Conservation (phyloP, 2,888 invertebrate genomes). For the Rambutsinella grinnellia region DNA sequence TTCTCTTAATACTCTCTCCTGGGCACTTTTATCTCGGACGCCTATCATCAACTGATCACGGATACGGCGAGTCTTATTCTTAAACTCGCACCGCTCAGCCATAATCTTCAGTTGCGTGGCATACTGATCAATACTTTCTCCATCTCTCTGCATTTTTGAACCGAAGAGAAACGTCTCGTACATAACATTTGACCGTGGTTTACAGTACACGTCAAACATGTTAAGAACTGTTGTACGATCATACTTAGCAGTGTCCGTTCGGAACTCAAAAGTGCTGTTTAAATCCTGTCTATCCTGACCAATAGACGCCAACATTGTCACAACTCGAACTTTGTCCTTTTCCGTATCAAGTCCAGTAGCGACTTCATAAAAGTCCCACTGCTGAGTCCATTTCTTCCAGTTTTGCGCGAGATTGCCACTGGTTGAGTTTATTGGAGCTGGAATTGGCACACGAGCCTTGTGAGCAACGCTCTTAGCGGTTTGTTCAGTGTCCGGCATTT, state of each 20-base stretch:
- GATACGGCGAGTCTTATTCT: constrained; percentile 14
- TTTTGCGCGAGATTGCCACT: constrained; percentile 31
- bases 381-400: constrained; percentile 28
- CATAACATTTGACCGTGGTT: constrained; percentile 14
- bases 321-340: constrained; percentile 2
- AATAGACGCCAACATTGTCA: constrained; percentile 14
- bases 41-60: constrained; percentile 34
- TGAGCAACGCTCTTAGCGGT: not conserved
- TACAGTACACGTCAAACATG: constrained; percentile 17
- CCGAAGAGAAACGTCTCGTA: constrained; percentile 24
- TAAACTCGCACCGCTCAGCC: constrained; percentile 22
- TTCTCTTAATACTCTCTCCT: constrained; percentile 13
- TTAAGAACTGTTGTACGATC: not conserved
- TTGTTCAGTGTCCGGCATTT: not conserved
- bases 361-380: constrained; percentile 15
- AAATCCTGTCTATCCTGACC: constrained; percentile 23
- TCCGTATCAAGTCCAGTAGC: constrained; percentile 1
- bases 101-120: constrained; percentile 17
- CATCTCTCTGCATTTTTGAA: constrained; percentile 11
- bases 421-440: constrained; percentile 3
- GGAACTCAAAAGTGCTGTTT: constrained; percentile 21
- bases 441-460: constrained; percentile 5
- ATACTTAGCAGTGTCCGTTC: not conserved
- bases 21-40: constrained; percentile 5
- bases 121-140: constrained; percentile 24